Evolutionary conservation across 2,888 invertebrate genomes (phyloP).

Genomic region (Acleris literana): DNA sequence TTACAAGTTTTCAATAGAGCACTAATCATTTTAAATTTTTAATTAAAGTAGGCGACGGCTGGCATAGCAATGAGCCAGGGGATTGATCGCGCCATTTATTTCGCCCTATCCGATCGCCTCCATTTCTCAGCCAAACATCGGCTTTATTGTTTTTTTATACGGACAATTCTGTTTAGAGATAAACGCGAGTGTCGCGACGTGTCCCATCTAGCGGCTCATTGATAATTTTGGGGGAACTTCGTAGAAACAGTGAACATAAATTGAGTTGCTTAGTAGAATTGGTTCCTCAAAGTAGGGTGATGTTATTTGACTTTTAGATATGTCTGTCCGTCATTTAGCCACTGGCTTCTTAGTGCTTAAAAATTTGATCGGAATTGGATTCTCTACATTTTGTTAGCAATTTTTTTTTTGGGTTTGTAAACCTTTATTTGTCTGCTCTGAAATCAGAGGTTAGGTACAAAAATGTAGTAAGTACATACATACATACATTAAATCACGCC

Average conservation of each 20-base stretch:
- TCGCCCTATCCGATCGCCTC: slow-evolving; percentile 19
- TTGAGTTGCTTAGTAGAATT: too few relatives aligned
- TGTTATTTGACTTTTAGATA: too few relatives aligned
- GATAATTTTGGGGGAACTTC: slow-evolving; percentile 1
- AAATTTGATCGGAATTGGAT: too few relatives aligned
- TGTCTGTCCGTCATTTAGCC: too few relatives aligned
- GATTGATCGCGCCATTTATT: slow-evolving; percentile 30
- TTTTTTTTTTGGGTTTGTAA: too few relatives aligned
- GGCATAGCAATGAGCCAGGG: slow-evolving; percentile 24
- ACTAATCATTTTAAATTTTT: slow-evolving; percentile 34
- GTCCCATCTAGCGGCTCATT: slow-evolving; percentile 4
- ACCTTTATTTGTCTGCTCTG: too few relatives aligned
- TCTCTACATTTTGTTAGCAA: too few relatives aligned
- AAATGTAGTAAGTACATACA: too few relatives aligned
- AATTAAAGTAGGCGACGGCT: slow-evolving; percentile 25
- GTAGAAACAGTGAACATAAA: background rate
- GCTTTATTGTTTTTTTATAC: slow-evolving; percentile 34
- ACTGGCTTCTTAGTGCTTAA: too few relatives aligned
- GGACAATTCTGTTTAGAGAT: slow-evolving; percentile 18
- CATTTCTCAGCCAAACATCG: slow-evolving; percentile 18
- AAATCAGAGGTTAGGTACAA: too few relatives aligned
- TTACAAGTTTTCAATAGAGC: slow-evolving; percentile 5
- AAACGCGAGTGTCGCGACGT: slow-evolving; percentile 14
- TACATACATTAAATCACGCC: too few relatives aligned
- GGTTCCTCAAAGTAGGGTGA: too few relatives aligned